Percentiles rank a stretch among this genome's conserved stretches.
These are phyloP conservation scores for Micronisus gabar DNA, from an alignment of 2,113 vertebrate genomes.

Conservation along the genomic window DNA sequence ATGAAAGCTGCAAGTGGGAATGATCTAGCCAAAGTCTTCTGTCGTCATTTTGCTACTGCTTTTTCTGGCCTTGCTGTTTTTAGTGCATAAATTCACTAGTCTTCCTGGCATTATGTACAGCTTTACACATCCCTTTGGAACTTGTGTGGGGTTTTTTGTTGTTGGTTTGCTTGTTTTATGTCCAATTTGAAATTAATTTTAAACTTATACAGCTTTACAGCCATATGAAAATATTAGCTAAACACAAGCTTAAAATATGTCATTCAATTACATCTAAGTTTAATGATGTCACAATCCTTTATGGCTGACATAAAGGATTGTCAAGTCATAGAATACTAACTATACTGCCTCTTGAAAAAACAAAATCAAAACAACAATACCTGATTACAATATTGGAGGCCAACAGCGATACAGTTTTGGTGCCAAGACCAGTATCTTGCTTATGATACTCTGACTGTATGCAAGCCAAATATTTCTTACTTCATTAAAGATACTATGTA, in stretches of 20 bases:
- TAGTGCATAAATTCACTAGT: background rate
- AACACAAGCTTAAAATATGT: background rate
- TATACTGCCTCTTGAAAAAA: background rate
- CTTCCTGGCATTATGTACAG: background rate
- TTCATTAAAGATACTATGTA: background rate
- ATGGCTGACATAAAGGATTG: background rate
- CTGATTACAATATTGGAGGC: background rate
- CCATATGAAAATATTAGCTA: background rate
- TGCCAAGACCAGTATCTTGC: background rate
- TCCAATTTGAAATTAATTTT: background rate
- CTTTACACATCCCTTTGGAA: background rate
- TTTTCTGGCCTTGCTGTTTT: background rate
- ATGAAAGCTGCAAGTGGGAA: background rate
- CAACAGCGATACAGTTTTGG: background rate
- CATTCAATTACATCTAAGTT: background rate
- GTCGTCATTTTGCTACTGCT: background rate
- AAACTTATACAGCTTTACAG: background rate
- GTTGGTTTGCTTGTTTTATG: background rate
- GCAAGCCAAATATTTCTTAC: background rate
- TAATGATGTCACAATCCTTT: background rate
- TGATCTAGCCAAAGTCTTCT: background rate
- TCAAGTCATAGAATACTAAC: background rate
- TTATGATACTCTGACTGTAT: background rate
- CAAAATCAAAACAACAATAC: background rate
- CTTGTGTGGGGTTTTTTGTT: background rate